Evolutionary conservation across 2,113 vertebrate genomes (phyloP), one percentile per base, ranked within the genome.

Genomic region (Paedocypris sp.): DNA sequence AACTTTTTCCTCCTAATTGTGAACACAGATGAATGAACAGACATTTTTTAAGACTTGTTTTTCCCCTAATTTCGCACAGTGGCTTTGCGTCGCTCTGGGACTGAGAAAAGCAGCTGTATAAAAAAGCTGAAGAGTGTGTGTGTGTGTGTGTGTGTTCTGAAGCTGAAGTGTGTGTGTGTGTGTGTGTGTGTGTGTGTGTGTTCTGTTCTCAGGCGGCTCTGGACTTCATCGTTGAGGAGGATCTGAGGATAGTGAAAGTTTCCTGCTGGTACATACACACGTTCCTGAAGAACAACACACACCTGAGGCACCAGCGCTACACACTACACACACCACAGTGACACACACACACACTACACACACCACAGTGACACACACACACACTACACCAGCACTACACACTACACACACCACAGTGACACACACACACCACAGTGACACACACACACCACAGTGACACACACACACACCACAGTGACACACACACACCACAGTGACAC

Each of bases 231-330:
- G 64, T 75, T 2, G 72, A 84, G 47, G 81, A 87, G 45, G 69
- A 77, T 28, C 62, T 87, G 1, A 82, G n/a, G n/a, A n/a, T 76
- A 70, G 79, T 78, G 29, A 75, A 13, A 1, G 46, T 84, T 15
- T 85, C 75, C 16, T 87, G 83, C 16, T 80, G 77, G 82, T 85
- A 85, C 67, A 83, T 85, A 11, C 62, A 79, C 60, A 81, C 79
- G 67, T 85, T 79, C 42, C 51, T 85, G 0, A 43, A 77, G 0
- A 72, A 82, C 1, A 66, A 82, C 9, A 77, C 80, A 1, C 51
- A 22, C 2, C 51, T 59, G 7, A 25, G 11, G 6, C 82, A 80
- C 29, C 59, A 77, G 43, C 61, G 73, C 13, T 58, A 52, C 0
- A 35, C 81, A 31, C 52, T 79, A 33, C 35, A 60, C 9, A 6